Evolutionary conservation across 2,113 vertebrate species (phyloP).

Genomic region (Malurus elegans): DNA sequence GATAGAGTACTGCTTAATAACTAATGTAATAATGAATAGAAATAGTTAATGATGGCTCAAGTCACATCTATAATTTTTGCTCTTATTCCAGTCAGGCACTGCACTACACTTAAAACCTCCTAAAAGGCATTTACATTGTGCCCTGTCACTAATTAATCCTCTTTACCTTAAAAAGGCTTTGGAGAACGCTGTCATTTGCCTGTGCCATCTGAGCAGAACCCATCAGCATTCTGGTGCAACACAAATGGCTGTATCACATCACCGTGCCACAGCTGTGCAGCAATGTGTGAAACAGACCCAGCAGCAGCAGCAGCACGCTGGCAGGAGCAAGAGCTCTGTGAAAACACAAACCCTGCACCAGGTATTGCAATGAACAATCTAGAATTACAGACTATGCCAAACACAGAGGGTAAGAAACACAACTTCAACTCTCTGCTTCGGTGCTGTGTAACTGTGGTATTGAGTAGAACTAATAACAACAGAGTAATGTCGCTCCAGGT

Average conservation of each 20-base stretch:
- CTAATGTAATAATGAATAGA: not conserved
- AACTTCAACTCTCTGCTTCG: not conserved
- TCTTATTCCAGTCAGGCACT: not conserved
- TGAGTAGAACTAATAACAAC: not conserved
- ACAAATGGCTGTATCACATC: not conserved
- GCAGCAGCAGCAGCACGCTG: not conserved
- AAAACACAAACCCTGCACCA: not conserved
- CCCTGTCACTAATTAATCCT: constrained; percentile 5
- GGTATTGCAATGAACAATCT: not conserved
- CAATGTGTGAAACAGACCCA: not conserved
- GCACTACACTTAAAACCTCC: not conserved
- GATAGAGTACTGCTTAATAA: not conserved
- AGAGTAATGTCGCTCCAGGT: not conserved
- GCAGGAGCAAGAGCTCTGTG: not conserved
- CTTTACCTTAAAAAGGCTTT: constrained; percentile 5
- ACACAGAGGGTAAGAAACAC: not conserved
- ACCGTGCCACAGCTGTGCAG: not conserved
- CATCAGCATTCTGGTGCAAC: constrained; percentile 10
- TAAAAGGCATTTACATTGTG: not conserved
- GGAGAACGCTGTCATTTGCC: not conserved
- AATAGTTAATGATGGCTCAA: not conserved
- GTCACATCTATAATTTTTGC: not conserved
- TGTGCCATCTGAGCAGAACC: not conserved
- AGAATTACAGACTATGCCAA: not conserved
- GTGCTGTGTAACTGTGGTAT: not conserved